Evolutionary conservation across 2,888 invertebrate genomes (phyloP).

Genomic region (Leptinotarsa rubiginosa): DNA sequence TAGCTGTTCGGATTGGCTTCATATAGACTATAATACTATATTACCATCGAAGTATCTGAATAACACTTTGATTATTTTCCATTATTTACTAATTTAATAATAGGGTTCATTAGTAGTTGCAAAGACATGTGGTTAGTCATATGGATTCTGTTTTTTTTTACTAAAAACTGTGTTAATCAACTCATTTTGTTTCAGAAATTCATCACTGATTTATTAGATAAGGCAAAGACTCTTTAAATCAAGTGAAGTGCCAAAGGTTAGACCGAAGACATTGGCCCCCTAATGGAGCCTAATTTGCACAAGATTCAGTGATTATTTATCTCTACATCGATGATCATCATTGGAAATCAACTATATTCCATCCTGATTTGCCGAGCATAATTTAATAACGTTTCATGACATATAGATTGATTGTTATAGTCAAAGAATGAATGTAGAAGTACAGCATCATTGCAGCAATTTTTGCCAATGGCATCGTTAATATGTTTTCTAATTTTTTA

Average conservation of each 20-base stretch:
- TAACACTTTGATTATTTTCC: too few species aligned
- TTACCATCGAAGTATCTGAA: too few species aligned
- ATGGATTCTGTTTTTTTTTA: too few species aligned
- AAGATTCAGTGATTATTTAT: slow-evolving; percentile 57
- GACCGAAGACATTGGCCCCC: slow-evolving; percentile 55
- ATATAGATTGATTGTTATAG: slow-evolving; percentile 32
- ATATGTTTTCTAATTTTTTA: slow-evolving; percentile 52
- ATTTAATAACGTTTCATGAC: slow-evolving; percentile 35
- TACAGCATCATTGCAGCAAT: slow-evolving; percentile 43
- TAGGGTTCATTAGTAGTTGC: too few species aligned
- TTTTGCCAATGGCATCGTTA: slow-evolving; percentile 51
- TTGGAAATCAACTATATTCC: slow-evolving; percentile 42
- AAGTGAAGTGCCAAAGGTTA: slow-evolving; percentile 64
- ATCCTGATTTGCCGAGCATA: slow-evolving; percentile 41
- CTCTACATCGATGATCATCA: slow-evolving; percentile 52
- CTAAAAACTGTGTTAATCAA: too few species aligned
- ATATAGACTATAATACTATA: too few species aligned
- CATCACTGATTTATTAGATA: slow-evolving; percentile 88
- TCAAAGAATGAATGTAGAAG: slow-evolving; percentile 32
- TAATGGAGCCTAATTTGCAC: slow-evolving; percentile 58
- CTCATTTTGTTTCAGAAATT: slow-evolving; percentile 79
- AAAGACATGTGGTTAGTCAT: too few species aligned
- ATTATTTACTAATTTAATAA: too few species aligned
- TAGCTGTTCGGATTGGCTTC: too few species aligned
- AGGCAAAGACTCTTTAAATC: slow-evolving; percentile 87